These are phyloP conservation scores for Polyommatus icarus DNA, from an alignment of 2,888 invertebrate species.

Conservation along the genomic window DNA sequence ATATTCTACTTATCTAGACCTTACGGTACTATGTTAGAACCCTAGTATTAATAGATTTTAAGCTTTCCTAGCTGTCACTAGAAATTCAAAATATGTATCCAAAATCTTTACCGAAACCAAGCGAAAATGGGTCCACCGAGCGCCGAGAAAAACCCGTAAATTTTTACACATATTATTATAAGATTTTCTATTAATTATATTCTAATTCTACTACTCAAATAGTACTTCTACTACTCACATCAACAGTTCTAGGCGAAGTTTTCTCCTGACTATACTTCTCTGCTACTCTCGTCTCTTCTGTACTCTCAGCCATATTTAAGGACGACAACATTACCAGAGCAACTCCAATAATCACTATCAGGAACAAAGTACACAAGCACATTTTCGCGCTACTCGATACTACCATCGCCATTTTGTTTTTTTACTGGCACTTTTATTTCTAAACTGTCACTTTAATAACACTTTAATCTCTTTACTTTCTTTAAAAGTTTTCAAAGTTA, in stretches of 20 bases:
- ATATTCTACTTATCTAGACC: too few species aligned
- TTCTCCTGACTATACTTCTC: slow-evolving; percentile 61
- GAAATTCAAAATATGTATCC: too few species aligned
- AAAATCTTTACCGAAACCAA: too few species aligned
- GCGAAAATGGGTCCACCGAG: too few species aligned
- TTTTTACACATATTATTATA: too few species aligned
- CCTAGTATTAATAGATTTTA: too few species aligned
- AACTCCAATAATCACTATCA: slow-evolving; percentile 60
- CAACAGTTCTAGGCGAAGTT: slow-evolving; percentile 49
- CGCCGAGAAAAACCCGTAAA: too few species aligned
- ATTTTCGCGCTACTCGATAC: slow-evolving; percentile 64
- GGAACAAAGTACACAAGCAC: slow-evolving; percentile 56
- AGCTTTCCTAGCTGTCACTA: too few species aligned
- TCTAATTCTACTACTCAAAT: not conserved
- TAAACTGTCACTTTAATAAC: not conserved
- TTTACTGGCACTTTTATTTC: slow-evolving; percentile 7
- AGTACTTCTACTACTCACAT: slow-evolving; percentile 49
- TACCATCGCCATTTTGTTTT: slow-evolving; percentile 69
- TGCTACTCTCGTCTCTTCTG: slow-evolving; percentile 53
- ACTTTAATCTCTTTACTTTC: not conserved
- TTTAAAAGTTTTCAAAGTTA: not conserved
- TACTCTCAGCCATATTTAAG: slow-evolving; percentile 48
- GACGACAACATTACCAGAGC: slow-evolving; percentile 63
- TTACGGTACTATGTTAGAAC: too few species aligned
- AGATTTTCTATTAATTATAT: too few species aligned